Evolutionary conservation across 2,113 vertebrate species (phyloP).

Genomic region (Petromus typicus): DNA sequence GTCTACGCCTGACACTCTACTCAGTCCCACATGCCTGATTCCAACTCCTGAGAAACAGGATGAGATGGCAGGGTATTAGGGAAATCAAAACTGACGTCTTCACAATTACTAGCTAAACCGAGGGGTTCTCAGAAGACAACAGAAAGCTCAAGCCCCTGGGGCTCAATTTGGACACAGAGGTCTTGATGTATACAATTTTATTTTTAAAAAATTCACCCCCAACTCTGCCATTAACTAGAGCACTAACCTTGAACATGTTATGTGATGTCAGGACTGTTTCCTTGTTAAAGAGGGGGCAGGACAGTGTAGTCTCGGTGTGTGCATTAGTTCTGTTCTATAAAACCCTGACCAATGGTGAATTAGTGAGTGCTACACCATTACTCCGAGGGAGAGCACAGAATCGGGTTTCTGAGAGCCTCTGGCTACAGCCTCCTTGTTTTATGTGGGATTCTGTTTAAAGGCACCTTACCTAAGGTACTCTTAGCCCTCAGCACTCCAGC

Average conservation of each 20-base stretch:
- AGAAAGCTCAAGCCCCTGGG: not conserved
- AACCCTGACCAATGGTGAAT: accelerated
- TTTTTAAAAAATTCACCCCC: not conserved
- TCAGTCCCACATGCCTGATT: not conserved
- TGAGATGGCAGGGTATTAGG: not conserved
- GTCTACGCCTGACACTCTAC: not conserved
- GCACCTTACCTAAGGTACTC: accelerated
- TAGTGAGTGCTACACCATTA: too few relatives aligned
- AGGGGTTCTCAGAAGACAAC: not conserved
- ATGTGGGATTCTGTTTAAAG: not conserved
- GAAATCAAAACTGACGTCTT: not conserved
- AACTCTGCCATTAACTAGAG: not conserved
- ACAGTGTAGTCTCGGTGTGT: not conserved
- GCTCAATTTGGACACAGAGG: not conserved
- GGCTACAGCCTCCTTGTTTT: not conserved
- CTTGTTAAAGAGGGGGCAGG: accelerated
- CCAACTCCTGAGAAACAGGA: not conserved
- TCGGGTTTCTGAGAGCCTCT: not conserved
- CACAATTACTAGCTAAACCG: accelerated
- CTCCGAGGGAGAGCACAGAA: not conserved
- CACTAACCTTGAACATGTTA: not conserved
- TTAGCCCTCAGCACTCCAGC: accelerated
- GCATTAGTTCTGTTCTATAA: accelerated
- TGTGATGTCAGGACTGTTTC: not conserved
- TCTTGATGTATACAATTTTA: not conserved